Conservation (phyloP, 2,888 invertebrate genomes). For the Cecidostiba fungosa region DNA sequence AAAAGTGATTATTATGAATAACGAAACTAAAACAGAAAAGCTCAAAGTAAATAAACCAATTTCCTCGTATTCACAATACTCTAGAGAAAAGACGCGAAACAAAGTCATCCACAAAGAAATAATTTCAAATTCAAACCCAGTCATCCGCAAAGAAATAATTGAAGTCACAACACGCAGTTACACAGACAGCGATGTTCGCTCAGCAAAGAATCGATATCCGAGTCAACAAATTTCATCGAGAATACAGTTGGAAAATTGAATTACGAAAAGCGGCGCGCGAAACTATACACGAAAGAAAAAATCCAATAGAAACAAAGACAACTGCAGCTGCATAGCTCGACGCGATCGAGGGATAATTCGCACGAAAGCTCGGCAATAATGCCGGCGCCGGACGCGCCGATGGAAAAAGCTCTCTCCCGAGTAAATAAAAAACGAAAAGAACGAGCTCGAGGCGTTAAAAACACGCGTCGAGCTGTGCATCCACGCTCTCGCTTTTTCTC, state of each 20-base stretch:
- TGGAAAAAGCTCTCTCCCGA: conserved; percentile 22
- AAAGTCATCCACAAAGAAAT: background rate
- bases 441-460: conserved; percentile 22
- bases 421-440: conserved; percentile 27
- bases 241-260: conserved; percentile 25
- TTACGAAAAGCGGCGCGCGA: background rate
- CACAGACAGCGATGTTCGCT: background rate
- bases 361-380: conserved; percentile 47
- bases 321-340: background rate
- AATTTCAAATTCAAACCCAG: background rate
- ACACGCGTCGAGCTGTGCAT: conserved; percentile 60
- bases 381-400: conserved; percentile 4
- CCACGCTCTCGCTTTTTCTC: conserved; percentile 39
- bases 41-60: too few relatives aligned
- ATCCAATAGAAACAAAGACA: conserved; percentile 5
- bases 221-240: background rate
- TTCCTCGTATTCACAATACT: too few relatives aligned
- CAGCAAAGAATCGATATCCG: background rate
- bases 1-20: too few relatives aligned
- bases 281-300: background rate
- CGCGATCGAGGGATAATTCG: conserved; percentile 20
- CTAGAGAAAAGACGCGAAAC: too few relatives aligned
- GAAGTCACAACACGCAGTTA: background rate
- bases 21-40: too few relatives aligned
- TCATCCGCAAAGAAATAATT: background rate